Evolutionary conservation across 2,888 invertebrate species (phyloP), one percentile per base, ranked within the genome.

Genomic region (Sericinus montela): DNA sequence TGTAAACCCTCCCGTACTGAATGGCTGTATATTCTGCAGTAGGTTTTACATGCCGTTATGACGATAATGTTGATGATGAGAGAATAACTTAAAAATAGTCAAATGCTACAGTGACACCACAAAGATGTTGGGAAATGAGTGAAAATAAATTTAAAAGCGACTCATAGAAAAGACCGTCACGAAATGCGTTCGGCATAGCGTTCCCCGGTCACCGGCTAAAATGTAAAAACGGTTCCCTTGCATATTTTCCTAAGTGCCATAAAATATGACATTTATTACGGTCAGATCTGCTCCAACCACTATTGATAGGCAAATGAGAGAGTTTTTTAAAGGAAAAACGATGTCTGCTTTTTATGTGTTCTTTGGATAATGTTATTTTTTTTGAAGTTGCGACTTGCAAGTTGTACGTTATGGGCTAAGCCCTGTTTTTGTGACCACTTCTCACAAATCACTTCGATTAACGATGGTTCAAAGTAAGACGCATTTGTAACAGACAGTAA

Each of bases 261-360:
- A 88, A 87, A 87, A 76, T 87, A 86, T 83, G 87, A 88, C 87
- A 83, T 88, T 88, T 88, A 88, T 88, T 86, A 88, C 87, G 87
- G 87, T 88, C 87, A 87, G 82, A 87, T 87, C 85, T 86, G 84
- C 85, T 82, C 79, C 78, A 78, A 85, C 80, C 88, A 88, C 88
- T 87, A 88, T 88, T 87, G 88, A 87, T 87, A 88, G 88, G 87
- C 88, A 88, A 88, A 88, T 87, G 88, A 87, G 87, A 85, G 86
- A 87, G 81, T 82, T 85, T 88, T 87, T 87, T 88, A 87, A 88
- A 87, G 87, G 87, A 88, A 82, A 87, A 88, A 87, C 88, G 86
- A 84, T 87, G 88, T 87, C 88, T 88, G 88, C 72, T 82, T 87
- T 88, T 88, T 88, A 88, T 88, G 88, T 83, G 83, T 82, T 82